These are phyloP conservation scores for Micromys minutus DNA, from an alignment of 2,113 vertebrate genomes.

Conservation along the genomic window DNA sequence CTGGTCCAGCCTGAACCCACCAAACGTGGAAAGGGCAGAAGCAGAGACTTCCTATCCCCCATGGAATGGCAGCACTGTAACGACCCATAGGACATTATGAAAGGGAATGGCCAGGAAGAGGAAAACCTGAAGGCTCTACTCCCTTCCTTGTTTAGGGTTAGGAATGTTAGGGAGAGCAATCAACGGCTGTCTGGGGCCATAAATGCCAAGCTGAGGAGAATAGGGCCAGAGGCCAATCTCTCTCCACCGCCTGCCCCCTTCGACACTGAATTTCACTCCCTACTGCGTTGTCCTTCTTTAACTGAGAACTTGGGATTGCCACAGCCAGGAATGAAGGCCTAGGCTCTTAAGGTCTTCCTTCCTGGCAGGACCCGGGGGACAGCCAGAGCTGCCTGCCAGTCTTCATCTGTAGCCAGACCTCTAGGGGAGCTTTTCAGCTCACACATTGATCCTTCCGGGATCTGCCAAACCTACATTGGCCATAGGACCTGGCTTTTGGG, in stretches of 20 bases:
- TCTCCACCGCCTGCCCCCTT: constrained; percentile 48
- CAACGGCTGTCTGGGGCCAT: constrained; percentile 85
- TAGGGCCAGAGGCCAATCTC: constrained; percentile 60
- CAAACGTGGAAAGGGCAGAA: not conserved
- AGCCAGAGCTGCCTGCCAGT: not conserved
- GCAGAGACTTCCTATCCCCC: constrained; percentile 3
- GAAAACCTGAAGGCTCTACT: constrained; percentile 18
- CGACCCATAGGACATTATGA: not conserved
- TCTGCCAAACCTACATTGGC: not conserved
- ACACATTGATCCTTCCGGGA: not conserved
- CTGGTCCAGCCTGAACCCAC: not conserved
- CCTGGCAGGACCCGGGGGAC: not conserved
- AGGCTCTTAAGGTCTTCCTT: not conserved
- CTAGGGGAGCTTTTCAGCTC: not conserved
- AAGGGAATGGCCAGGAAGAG: constrained; percentile 28
- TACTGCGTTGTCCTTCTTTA: constrained; percentile 70
- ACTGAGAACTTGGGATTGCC: constrained; percentile 79
- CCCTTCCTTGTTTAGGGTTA: constrained; percentile 70
- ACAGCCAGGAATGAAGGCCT: not conserved
- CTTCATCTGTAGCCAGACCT: not conserved
- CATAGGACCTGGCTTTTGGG: not conserved
- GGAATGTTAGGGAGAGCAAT: constrained; percentile 82
- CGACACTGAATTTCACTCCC: constrained; percentile 78
- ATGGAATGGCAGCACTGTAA: not conserved
- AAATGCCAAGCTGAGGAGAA: constrained; percentile 77